Conservation (phyloP, 2,888 invertebrate genomes). For the Frankliniella intonsa region DNA sequence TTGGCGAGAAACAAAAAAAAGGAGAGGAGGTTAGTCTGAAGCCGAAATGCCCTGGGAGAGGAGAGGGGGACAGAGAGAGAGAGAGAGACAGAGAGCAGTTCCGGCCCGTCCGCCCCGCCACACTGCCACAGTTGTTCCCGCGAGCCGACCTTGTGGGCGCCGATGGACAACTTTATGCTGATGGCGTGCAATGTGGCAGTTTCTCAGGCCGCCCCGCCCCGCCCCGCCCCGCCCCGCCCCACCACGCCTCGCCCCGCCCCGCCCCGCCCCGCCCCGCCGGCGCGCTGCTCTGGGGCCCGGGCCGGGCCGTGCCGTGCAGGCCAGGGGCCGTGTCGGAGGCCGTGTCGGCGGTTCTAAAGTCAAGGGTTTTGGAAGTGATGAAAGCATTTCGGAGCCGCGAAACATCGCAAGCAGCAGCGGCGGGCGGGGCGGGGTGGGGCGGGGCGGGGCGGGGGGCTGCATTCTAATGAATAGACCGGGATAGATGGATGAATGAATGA, state of each 20-base stretch:
- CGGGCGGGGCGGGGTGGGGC: too few relatives aligned
- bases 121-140: too few relatives aligned
- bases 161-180: neutral
- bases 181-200: neutral
- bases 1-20: neutral
- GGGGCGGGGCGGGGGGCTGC: neutral
- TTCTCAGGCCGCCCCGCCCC: neutral
- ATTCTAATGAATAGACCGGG: constrained; percentile 10
- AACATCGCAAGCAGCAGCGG: too few relatives aligned
- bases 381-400: neutral
- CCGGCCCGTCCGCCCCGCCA: neutral
- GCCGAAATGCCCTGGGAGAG: neutral
- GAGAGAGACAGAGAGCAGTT: neutral
- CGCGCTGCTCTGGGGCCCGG: neutral
- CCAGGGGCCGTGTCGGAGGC: too few relatives aligned
- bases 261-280: neutral
- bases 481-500: neutral
- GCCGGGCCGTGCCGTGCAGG: too few relatives aligned
- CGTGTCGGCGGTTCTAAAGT: neutral
- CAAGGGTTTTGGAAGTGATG: neutral
- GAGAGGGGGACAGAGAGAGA: neutral
- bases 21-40: neutral
- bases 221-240: neutral
- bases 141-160: neutral
- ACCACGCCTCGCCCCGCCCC: neutral